phyloP scores from a whole-genome alignment of 2,797 vertebrate species.

The Sebastes hubbsi region DNA sequence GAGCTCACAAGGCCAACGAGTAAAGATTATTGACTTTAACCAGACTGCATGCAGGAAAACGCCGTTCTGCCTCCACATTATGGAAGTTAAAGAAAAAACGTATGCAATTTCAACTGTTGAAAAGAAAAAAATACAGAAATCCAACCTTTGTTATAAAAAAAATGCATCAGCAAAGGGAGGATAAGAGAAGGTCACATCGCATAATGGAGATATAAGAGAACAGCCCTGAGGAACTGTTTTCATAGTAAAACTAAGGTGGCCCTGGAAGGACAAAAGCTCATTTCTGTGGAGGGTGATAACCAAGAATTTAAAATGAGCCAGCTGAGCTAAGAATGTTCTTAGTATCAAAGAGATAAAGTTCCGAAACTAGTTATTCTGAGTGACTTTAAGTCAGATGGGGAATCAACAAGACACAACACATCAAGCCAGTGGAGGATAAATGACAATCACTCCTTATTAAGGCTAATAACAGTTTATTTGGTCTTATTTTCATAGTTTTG shows the following conservation, averaged over 20 bases:
- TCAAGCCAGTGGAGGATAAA: neutral
- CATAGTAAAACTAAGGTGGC: constrained; percentile 1
- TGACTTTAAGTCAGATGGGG: neutral
- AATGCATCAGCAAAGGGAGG: neutral
- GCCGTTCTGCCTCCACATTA: neutral
- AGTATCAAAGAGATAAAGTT: neutral
- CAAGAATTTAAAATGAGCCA: neutral
- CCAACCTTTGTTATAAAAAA: neutral
- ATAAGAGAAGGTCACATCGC: constrained; percentile 4
- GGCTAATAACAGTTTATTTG: neutral
- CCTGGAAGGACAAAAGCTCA: constrained; percentile 9
- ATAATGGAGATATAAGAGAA: constrained; percentile 3
- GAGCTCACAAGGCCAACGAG: neutral
- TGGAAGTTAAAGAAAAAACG: neutral
- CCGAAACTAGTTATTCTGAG: neutral
- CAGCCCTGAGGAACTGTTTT: constrained; percentile 15
- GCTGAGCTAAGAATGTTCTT: neutral
- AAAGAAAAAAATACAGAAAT: neutral
- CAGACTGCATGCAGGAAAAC: neutral
- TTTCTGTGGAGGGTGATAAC: constrained; percentile 7
- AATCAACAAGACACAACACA: neutral
- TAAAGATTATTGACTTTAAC: neutral
- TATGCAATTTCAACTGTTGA: neutral
- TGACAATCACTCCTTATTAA: neutral
- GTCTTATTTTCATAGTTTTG: neutral